phyloP scores from a whole-genome alignment of 2,797 vertebrate species.

The Ptychadena robeensis region DNA sequence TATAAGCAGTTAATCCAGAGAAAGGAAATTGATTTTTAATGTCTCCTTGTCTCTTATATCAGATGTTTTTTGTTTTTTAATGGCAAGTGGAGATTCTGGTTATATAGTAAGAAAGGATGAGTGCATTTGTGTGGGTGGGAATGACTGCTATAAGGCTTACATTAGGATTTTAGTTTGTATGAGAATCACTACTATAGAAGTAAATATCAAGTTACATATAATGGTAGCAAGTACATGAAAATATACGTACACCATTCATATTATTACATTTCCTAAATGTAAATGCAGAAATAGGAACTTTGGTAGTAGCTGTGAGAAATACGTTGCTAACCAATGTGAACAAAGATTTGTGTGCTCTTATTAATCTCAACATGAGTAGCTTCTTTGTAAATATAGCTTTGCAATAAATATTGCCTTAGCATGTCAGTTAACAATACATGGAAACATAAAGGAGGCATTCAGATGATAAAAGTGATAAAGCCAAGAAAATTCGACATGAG shows the following conservation, averaged over 20 bases:
- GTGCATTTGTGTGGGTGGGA: conserved; percentile 15
- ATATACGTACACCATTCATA: background rate
- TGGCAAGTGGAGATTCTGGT: background rate
- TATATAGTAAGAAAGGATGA: background rate
- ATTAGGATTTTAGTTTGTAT: background rate
- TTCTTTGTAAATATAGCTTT: background rate
- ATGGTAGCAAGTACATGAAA: background rate
- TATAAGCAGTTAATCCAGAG: conserved; percentile 25
- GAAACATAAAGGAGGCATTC: too few relatives aligned
- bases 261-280: background rate
- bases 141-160: background rate
- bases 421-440: too few relatives aligned
- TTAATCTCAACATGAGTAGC: too few relatives aligned
- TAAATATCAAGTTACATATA: background rate
- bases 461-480: too few relatives aligned
- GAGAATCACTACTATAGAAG: background rate
- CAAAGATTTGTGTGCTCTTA: background rate
- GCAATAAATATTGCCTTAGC: too few relatives aligned
- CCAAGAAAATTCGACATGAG: too few relatives aligned
- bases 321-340: background rate
- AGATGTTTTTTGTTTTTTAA: background rate
- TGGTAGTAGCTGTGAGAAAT: too few relatives aligned
- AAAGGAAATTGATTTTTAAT: conserved; percentile 14
- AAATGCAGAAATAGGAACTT: background rate
- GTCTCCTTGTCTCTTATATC: background rate